phyloP scores from a whole-genome alignment of 2,113 vertebrate genomes.

The Regulus satrapa region DNA sequence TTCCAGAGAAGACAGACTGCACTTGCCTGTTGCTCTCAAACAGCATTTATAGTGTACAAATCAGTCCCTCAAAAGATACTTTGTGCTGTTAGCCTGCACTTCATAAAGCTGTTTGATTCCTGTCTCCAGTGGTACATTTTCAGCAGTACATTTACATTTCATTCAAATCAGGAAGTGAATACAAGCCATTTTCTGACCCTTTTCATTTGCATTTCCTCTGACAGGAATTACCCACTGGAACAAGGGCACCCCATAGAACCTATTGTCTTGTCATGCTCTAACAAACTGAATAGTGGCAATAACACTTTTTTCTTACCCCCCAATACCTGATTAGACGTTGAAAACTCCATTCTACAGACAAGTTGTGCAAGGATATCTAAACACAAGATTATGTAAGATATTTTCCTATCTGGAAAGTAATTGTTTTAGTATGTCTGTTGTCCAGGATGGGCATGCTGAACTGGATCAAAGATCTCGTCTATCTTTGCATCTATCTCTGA shows the following conservation, averaged over 20 bases:
- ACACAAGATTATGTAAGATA: neutral
- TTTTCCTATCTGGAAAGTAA: neutral
- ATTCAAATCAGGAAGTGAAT: slow-evolving; percentile 28
- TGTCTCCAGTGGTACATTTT: neutral
- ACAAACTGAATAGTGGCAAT: neutral
- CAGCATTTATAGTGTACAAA: neutral
- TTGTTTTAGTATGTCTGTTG: neutral
- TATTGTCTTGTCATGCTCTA: neutral
- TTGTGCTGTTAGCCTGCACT: neutral
- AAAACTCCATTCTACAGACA: neutral
- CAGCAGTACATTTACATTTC: neutral
- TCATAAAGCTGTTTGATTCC: neutral
- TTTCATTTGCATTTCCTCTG: neutral
- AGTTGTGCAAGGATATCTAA: neutral
- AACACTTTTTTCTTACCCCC: neutral
- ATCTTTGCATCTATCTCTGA: neutral
- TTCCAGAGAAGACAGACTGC: neutral
- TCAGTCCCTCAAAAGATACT: neutral
- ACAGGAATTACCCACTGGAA: neutral
- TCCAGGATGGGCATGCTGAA: neutral
- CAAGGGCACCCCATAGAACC: neutral
- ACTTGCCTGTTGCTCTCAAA: neutral
- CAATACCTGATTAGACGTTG: neutral
- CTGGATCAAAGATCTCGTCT: neutral
- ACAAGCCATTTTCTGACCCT: neutral